A percentile compares a stretch with the other conserved stretches of the same genome.
phyloP scores from a whole-genome alignment of 2,797 vertebrate species.

The Podargus strigoides region DNA sequence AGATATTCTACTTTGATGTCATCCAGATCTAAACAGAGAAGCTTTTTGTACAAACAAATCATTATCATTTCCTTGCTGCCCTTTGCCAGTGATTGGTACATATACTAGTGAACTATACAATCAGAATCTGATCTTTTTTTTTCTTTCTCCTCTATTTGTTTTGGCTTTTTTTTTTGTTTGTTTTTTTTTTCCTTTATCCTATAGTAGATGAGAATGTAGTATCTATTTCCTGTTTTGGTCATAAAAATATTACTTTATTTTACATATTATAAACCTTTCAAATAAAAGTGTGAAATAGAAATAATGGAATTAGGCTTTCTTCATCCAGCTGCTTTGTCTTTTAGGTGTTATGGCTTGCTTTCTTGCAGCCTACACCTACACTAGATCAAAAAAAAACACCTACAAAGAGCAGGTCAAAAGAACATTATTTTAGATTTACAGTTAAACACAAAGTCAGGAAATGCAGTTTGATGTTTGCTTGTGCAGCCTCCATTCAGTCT shows the following conservation, averaged over 20 bases:
- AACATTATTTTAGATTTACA: not conserved
- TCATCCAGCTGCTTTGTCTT: not conserved
- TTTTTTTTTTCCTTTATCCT: not conserved
- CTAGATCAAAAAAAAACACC: not conserved
- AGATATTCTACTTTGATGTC: conserved; percentile 13
- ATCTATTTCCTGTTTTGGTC: not conserved
- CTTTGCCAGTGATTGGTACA: not conserved
- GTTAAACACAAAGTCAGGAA: not conserved
- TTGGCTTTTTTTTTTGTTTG: not conserved
- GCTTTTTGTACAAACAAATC: not conserved
- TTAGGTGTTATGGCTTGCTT: not conserved
- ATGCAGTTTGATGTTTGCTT: not conserved
- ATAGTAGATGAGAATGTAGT: not conserved
- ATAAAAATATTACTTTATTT: not conserved
- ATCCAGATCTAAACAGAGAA: conserved; percentile 1
- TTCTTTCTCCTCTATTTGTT: not conserved
- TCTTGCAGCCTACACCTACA: not conserved
- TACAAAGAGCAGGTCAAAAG: not conserved
- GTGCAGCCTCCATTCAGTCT: not conserved
- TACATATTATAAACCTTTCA: not conserved
- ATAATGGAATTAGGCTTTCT: not conserved
- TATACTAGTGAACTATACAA: not conserved
- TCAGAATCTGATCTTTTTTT: not conserved
- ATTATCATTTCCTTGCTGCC: not conserved
- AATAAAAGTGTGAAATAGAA: not conserved